phyloP scores from a whole-genome alignment of 2,888 invertebrate species.

The Alviniconcha strummeri region DNA sequence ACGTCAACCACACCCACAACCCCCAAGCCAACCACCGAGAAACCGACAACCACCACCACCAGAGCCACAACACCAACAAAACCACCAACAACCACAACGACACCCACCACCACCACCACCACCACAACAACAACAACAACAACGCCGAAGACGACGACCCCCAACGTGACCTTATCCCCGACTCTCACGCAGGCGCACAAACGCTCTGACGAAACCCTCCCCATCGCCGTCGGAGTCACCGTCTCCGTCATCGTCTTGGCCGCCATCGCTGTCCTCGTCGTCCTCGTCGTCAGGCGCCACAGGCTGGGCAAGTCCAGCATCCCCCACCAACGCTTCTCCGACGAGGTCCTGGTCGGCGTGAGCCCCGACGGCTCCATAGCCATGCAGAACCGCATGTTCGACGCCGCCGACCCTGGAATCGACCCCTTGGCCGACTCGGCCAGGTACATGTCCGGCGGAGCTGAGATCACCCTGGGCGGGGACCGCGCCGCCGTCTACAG shows the following conservation, averaged over 20 bases:
- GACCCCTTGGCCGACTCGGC: constrained; percentile 40
- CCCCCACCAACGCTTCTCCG: constrained; percentile 55
- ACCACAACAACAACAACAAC: constrained; percentile 33
- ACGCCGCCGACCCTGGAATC: constrained; percentile 42
- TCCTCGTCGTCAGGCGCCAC: constrained; percentile 43
- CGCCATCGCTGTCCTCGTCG: constrained; percentile 48
- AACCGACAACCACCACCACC: constrained; percentile 28
- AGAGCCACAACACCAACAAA: constrained; percentile 21
- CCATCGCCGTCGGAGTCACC: constrained; percentile 24
- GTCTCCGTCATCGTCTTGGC: constrained; percentile 31
- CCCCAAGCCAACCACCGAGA: background rate
- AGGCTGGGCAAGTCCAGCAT: constrained; percentile 45
- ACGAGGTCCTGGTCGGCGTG: constrained; percentile 55
- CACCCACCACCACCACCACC: constrained; percentile 13
- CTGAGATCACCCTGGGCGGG: constrained; percentile 47
- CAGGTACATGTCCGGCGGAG: constrained; percentile 40
- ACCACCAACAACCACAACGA: constrained; percentile 14
- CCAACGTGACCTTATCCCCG: background rate
- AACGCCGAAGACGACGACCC: constrained; percentile 13
- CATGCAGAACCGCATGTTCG: constrained; percentile 60
- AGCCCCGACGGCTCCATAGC: constrained; percentile 55
- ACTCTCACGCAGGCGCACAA: too few relatives aligned
- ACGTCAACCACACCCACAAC: background rate
- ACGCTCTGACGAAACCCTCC: background rate
- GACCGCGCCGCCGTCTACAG: constrained; percentile 56